Evolutionary conservation across 2,797 vertebrate species (phyloP), one percentile per base, ranked within the genome.

Genomic region (Aplochiton taeniatus): DNA sequence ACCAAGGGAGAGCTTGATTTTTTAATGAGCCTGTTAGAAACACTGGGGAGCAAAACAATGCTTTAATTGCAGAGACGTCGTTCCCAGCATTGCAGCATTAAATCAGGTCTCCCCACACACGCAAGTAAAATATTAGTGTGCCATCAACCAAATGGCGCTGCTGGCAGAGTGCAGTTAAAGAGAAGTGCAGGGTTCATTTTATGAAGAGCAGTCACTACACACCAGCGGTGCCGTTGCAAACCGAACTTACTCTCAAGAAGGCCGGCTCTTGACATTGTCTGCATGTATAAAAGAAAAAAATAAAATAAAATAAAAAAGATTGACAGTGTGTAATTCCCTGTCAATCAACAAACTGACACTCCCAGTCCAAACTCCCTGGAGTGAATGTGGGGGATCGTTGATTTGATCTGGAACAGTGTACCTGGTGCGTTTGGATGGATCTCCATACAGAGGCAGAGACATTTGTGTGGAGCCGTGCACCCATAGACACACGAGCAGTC

Each of bases 121-220:
- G 77, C 80, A 89, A 43, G 48, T 44, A 82, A 88, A 89, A 90
- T 88, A 90, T 90, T 88, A 90, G 76, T 82, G 79, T 68, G 72
- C 82, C 78, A 86, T 91, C 90, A 91, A 83, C 87, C 84, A 88
- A 91, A 91, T 79, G 76, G 75, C 75, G 83, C 77, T 6, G 73
- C 86, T 83, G 79, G 84, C 74, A 77, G 73, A 61, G 73, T 61
- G 70, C 77, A 79, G 78, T 71, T 44, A 59, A 11, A 65, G 62
- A 68, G 73, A 74, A 65, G 76, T 63, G 69, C 82, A 70, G 72
- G 83, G 72, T 61, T 46, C 64, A 59, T 75, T 85, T 88, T 82
- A 83, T 85, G 84, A 84, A 81, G 77, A 80, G 63, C 73, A 58
- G 74, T 48, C 72, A 64, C 79, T 74, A 59, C 70, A 69, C n/a